A percentile compares a stretch with the other conserved stretches of the same genome.
Evolutionary conservation across 2,797 vertebrate species (phyloP).

Genomic region (Pelobates cultripes): DNA sequence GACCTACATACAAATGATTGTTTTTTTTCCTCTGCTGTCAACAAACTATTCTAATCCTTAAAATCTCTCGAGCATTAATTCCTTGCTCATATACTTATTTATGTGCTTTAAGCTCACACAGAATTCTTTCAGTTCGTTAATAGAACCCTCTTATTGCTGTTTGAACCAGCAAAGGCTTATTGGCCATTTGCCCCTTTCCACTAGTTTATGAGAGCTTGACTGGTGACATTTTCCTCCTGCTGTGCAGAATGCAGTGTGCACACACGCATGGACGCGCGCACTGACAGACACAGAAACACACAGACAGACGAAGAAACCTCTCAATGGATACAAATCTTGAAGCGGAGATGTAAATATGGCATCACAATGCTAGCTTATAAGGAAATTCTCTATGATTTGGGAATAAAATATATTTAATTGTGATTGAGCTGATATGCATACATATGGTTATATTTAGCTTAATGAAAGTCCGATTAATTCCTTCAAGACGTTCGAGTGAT

Average conservation of each 20-base stretch:
- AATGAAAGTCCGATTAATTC: not conserved
- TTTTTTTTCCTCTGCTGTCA: not conserved
- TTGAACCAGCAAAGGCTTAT: not conserved
- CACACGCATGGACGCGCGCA: not conserved
- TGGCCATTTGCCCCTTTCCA: constrained; percentile 3
- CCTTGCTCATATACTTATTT: constrained; percentile 6
- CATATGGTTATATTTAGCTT: constrained; percentile 4
- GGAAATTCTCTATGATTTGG: too few species aligned
- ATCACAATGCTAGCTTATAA: too few species aligned
- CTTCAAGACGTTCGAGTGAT: not conserved
- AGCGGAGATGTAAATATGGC: too few species aligned
- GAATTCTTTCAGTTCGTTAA: constrained; percentile 1
- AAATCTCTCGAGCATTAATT: constrained; percentile 7
- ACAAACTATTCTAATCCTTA: constrained; percentile 18
- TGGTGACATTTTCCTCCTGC: not conserved
- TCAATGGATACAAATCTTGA: too few species aligned
- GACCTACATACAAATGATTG: not conserved
- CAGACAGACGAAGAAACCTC: too few species aligned
- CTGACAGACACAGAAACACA: not conserved
- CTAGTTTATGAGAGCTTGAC: not conserved
- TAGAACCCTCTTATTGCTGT: not conserved
- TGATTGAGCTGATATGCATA: too few species aligned
- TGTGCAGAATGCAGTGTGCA: not conserved
- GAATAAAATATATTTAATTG: too few species aligned
- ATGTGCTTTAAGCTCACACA: not conserved